Conservation (phyloP, 2,888 invertebrate species). For the Protula sp. region DNA sequence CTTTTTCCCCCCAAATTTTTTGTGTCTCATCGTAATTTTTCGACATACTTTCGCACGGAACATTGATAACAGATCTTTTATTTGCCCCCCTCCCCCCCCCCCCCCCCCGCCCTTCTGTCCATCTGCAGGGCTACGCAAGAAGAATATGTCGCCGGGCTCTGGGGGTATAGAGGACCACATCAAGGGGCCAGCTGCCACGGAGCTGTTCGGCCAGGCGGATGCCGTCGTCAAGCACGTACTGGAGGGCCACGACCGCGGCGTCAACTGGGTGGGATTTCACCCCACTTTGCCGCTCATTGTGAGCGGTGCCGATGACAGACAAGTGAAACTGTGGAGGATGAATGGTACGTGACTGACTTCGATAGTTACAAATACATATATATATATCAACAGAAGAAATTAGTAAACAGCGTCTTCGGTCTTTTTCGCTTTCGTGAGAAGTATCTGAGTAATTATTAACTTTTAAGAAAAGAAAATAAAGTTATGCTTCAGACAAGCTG, state of each 20-base stretch:
- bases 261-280: conserved; percentile 98
- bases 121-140: conserved; percentile 76
- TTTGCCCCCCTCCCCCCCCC: too few species aligned
- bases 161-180: conserved; percentile 68
- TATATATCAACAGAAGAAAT: neutral
- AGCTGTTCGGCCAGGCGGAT: conserved; percentile 83
- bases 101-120: too few species aligned
- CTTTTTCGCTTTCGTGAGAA: neutral
- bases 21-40: too few species aligned
- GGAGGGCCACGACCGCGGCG: conserved; percentile 69
- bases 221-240: conserved; percentile 60
- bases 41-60: too few species aligned
- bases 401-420: neutral
- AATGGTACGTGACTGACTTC: conserved; percentile 69
- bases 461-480: too few species aligned
- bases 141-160: conserved; percentile 95
- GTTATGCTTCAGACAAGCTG: too few species aligned
- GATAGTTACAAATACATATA: too few species aligned
- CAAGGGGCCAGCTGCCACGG: conserved; percentile 55
- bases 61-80: too few species aligned
- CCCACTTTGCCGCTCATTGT: conserved; percentile 89
- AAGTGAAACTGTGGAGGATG: conserved; percentile 97
- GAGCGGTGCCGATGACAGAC: conserved; percentile 97
- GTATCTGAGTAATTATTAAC: neutral
- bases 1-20: too few species aligned